phyloP scores from a whole-genome alignment of 1,140 invertebrate species.

The Pectinophora gossypiella region DNA sequence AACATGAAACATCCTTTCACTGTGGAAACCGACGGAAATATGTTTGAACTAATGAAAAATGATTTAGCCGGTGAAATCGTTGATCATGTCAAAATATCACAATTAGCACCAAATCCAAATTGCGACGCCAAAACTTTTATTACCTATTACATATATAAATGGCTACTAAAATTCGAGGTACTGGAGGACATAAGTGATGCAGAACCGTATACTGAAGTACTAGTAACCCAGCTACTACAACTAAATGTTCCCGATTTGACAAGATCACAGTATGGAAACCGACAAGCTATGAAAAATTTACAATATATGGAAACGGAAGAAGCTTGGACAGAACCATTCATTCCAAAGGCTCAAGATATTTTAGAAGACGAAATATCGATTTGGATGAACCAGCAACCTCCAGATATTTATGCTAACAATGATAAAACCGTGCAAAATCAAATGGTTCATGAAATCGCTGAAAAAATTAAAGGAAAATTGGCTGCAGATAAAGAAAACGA shows the following conservation, averaged over 20 bases:
- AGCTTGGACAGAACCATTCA: slow-evolving; percentile 4
- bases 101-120: slow-evolving; percentile 13
- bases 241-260: not conserved
- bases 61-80: slow-evolving; percentile 16
- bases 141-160: not conserved
- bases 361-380: slow-evolving; percentile 35
- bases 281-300: not conserved
- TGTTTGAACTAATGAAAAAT: slow-evolving; percentile 7
- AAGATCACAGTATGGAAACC: not conserved
- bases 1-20: not conserved
- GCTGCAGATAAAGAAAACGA: not conserved
- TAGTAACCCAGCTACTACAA: not conserved
- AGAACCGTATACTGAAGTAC: not conserved
- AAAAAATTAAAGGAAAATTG: not conserved
- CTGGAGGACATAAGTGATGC: not conserved
- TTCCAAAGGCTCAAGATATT: slow-evolving; percentile 18
- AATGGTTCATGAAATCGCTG: not conserved
- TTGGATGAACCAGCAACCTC: slow-evolving; percentile 31
- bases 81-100: slow-evolving; percentile 22
- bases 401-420: slow-evolving; percentile 18
- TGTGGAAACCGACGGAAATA: slow-evolving; percentile 9
- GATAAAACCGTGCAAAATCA: not conserved
- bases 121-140: not conserved
- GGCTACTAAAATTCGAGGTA: not conserved
- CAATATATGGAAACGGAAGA: slow-evolving; percentile 2